Conservation (phyloP, 1,140 invertebrate genomes). For the Drosophila hydei region DNA sequence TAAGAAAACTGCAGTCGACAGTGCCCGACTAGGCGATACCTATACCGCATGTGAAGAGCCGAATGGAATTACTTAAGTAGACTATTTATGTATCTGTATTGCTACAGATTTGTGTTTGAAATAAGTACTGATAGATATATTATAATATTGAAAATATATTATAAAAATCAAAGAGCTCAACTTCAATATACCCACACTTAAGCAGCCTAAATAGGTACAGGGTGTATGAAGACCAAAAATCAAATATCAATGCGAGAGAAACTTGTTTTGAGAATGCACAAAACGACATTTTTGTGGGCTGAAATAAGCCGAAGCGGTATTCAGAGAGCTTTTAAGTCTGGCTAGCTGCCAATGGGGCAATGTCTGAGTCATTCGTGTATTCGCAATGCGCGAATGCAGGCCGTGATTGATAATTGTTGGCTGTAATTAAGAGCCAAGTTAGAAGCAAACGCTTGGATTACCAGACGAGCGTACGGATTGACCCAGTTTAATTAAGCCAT, state of each 20-base stretch:
- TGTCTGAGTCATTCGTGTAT: constrained; percentile 65
- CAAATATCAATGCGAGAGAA: constrained; percentile 38
- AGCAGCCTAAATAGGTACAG: background rate
- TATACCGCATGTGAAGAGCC: too few species aligned
- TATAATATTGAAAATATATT: too few species aligned
- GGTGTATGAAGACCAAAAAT: constrained; percentile 14
- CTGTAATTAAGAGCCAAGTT: constrained; percentile 1
- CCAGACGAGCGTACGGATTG: background rate
- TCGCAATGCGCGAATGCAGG: constrained; percentile 53
- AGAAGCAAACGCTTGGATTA: background rate
- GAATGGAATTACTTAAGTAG: too few species aligned
- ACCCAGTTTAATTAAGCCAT: background rate
- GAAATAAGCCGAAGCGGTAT: constrained; percentile 46
- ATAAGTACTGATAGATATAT: too few species aligned
- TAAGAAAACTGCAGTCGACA: constrained; percentile 1
- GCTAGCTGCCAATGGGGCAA: constrained; percentile 2
- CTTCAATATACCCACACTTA: background rate
- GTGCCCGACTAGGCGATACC: background rate
- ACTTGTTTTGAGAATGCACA: constrained; percentile 60
- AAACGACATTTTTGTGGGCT: constrained; percentile 66
- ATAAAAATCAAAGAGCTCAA: background rate
- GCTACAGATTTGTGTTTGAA: too few species aligned
- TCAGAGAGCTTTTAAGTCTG: constrained; percentile 15
- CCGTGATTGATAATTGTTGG: constrained; percentile 16
- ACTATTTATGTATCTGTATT: too few species aligned